Base-by-base conservation (phyloP, 2,113 vertebrate genomes). In the crab-eating macaque (Macaca fascicularis) region DNA sequence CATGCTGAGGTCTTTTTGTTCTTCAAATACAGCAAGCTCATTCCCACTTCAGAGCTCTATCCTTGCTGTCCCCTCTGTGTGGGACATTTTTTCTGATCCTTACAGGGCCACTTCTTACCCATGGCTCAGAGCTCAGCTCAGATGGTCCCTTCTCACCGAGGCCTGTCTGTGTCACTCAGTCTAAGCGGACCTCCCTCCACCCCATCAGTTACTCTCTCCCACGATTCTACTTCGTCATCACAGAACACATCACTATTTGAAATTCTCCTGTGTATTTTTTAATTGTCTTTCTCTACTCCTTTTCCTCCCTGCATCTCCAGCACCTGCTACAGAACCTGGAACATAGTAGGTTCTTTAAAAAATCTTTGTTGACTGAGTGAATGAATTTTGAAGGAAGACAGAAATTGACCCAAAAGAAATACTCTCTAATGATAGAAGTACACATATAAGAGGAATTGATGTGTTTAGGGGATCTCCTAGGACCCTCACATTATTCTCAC, bases 41-140 rank as follows among this genome's bases (percentile, higher is more conserved):
- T 22, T 40, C 16, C 45, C 4, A 32, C 40, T 72, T 48, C 35
- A 5, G 32, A 57, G 67, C 8, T n/a, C 72, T 10, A 2, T 4
- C 35, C 30, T 19, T 3, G 17, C 32, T 11, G 13, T 14, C 23
- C 17, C 30, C 57, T 12, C 14, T 1, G 0, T 5, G 5, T 19
- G 23, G 35, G 38, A 64, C 27, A 8, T 40, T 11, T 35, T 23
- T 82, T 23, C 48, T 19, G 50, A 85, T 11, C 61, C 11, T 70
- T 75, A 12, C 6, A 4, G 25, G 55, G 32, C 10, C 30, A 25
- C 30, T 55, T 45, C 57, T 48, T 22, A 16, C 30, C 74, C 8
- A n/a, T 3, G 7, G 27, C 14, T 75, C 78, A 16, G 38, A 27
- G 32, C 88, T 87, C 57, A 23, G 70, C 13, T 72, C 38, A 40